Evolutionary conservation across 2,888 invertebrate species (phyloP).

Genomic region (Zaprionus bogoriensis): DNA sequence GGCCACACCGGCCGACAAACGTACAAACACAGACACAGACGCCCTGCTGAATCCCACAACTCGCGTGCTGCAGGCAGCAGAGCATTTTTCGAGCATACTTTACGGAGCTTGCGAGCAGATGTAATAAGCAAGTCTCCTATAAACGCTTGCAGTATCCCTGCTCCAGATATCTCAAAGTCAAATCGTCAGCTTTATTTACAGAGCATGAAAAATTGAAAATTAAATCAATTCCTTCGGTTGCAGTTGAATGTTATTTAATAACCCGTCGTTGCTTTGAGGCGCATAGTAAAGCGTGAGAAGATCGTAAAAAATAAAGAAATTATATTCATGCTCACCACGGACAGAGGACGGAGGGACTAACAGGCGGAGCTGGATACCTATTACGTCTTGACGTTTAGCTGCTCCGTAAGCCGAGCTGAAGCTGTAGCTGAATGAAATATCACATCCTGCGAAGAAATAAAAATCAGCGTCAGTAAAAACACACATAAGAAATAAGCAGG

Average conservation of each 20-base stretch:
- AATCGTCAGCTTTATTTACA: neutral
- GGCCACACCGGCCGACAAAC: neutral
- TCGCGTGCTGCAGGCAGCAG: no score
- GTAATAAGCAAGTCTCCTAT: conserved; percentile 4
- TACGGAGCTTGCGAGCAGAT: conserved; percentile 1
- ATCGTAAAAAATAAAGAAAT: conserved; percentile 59
- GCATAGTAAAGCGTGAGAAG: conserved; percentile 47
- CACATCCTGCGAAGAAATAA: conserved; percentile 73
- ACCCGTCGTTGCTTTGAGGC: conserved; percentile 2
- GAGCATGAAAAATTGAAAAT: conserved; percentile 1
- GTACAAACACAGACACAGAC: neutral
- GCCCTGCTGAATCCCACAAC: neutral
- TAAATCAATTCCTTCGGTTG: conserved; percentile 7
- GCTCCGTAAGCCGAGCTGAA: conserved; percentile 38
- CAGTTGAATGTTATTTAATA: conserved; percentile 18
- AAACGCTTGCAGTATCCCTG: neutral
- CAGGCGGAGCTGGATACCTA: conserved; percentile 16
- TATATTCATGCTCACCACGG: conserved; percentile 24
- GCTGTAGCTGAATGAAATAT: conserved; percentile 66
- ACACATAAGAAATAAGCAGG: conserved; percentile 66
- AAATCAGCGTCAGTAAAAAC: conserved; percentile 71
- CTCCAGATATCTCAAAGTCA: neutral
- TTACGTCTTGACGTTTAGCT: conserved; percentile 44
- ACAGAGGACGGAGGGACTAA: neutral
- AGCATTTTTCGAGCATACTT: conserved; percentile 18